Conservation (phyloP, 1,140 invertebrate genomes). For the Panagrolaimus sp. region DNA sequence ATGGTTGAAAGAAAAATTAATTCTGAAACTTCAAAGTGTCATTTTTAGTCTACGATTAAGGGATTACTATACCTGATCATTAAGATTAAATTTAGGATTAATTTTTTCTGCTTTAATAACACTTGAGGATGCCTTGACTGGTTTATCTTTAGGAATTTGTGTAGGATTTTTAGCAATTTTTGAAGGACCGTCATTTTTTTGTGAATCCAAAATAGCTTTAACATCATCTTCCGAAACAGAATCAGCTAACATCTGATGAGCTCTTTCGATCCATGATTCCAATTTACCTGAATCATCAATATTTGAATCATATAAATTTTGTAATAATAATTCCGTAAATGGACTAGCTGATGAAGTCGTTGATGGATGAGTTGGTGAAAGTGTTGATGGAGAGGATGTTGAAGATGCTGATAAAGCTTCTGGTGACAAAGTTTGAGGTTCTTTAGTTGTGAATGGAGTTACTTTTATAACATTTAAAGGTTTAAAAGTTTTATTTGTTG, state of each 20-base stretch:
- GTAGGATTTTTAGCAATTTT: not conserved
- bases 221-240: not conserved
- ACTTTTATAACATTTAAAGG: not conserved
- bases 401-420: not conserved
- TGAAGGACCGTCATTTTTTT: not conserved
- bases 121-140: too few relatives aligned
- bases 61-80: too few relatives aligned
- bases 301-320: too few relatives aligned
- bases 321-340: too few relatives aligned
- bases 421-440: not conserved
- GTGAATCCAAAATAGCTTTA: not conserved
- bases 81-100: too few relatives aligned
- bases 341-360: not conserved
- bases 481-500: not conserved
- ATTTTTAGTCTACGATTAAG: too few relatives aligned
- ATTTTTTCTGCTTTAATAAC: too few relatives aligned
- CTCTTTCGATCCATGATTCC: not conserved
- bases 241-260: constrained; percentile 11
- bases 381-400: not conserved
- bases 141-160: too few relatives aligned
- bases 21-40: too few relatives aligned
- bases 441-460: not conserved
- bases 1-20: too few relatives aligned
- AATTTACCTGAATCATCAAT: constrained; percentile 5
- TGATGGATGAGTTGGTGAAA: not conserved